A percentile compares a stretch with the other conserved stretches of the same genome.
Conservation (phyloP, 2,113 vertebrate species). For the Scortum barcoo region DNA sequence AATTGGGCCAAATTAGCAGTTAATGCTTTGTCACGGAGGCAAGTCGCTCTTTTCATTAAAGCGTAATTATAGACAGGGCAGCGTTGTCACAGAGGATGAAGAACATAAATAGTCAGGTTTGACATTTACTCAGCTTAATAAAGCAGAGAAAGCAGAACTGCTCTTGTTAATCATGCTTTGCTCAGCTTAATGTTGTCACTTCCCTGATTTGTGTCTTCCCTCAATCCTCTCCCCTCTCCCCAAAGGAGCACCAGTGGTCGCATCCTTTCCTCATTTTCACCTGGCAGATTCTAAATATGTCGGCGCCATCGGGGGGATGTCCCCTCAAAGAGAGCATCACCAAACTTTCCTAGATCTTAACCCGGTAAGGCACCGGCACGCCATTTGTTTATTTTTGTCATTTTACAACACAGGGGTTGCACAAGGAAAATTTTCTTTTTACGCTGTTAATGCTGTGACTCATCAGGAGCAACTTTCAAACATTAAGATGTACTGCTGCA, state of each 20-base stretch:
- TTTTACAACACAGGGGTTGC: too few relatives aligned
- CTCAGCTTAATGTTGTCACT: neutral
- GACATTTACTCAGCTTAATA: neutral
- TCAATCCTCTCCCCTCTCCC: neutral
- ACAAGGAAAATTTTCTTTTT: neutral
- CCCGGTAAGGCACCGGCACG: slow-evolving; percentile 83
- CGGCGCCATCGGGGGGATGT: slow-evolving; percentile 87
- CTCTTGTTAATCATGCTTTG: neutral
- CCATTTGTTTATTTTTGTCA: neutral
- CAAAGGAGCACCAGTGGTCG: slow-evolving; percentile 92
- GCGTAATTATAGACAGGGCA: neutral
- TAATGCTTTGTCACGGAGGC: neutral
- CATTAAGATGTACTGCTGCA: neutral
- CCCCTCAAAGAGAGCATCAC: slow-evolving; percentile 89
- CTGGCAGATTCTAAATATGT: slow-evolving; percentile 87
- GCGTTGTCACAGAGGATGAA: neutral
- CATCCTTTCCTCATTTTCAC: slow-evolving; percentile 97
- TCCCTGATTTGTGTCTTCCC: neutral
- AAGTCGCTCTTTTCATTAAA: neutral
- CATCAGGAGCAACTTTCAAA: neutral
- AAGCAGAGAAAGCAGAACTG: neutral
- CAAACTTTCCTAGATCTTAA: slow-evolving; percentile 95
- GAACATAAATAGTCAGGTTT: neutral
- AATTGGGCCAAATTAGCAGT: neutral
- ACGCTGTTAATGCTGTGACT: neutral